These are phyloP conservation scores for Agapostemon virescens DNA, from an alignment of 2,888 invertebrate genomes.

Conservation along the genomic window DNA sequence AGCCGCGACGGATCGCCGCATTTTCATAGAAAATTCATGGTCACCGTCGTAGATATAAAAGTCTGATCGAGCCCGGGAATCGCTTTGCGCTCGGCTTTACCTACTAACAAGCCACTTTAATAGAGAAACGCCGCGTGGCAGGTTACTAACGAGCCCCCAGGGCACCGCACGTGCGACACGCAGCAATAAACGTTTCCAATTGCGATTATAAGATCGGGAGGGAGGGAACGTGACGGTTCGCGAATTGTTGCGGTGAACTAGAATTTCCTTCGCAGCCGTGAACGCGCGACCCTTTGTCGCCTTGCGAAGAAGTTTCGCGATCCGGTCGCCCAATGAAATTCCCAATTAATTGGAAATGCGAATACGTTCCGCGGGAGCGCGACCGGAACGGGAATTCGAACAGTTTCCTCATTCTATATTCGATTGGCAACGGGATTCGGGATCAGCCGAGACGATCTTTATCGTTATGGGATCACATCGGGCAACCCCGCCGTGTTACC, in stretches of 20 bases:
- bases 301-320: conserved; percentile 20
- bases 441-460: conserved; percentile 1
- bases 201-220: conserved; percentile 50
- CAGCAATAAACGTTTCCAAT: conserved; percentile 64
- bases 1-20: background rate
- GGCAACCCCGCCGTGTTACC: background rate
- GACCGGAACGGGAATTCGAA: conserved; percentile 21
- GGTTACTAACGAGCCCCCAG: conserved; percentile 61
- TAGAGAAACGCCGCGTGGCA: conserved; percentile 52
- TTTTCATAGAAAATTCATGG: conserved; percentile 24
- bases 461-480: background rate
- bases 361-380: conserved; percentile 23
- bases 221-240: background rate
- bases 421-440: background rate
- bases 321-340: conserved; percentile 15
- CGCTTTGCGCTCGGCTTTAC: conserved; percentile 47
- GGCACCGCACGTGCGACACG: conserved; percentile 51
- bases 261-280: conserved; percentile 26
- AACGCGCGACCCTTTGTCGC: conserved; percentile 6
- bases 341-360: conserved; percentile 42
- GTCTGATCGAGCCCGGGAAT: conserved; percentile 38
- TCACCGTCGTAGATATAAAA: conserved; percentile 13
- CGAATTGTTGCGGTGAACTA: conserved; percentile 31
- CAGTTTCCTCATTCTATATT: background rate
- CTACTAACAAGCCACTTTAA: conserved; percentile 60